These are phyloP conservation scores for Melopsittacus undulatus DNA, from an alignment of 2,797 vertebrate genomes.

Conservation along the genomic window DNA sequence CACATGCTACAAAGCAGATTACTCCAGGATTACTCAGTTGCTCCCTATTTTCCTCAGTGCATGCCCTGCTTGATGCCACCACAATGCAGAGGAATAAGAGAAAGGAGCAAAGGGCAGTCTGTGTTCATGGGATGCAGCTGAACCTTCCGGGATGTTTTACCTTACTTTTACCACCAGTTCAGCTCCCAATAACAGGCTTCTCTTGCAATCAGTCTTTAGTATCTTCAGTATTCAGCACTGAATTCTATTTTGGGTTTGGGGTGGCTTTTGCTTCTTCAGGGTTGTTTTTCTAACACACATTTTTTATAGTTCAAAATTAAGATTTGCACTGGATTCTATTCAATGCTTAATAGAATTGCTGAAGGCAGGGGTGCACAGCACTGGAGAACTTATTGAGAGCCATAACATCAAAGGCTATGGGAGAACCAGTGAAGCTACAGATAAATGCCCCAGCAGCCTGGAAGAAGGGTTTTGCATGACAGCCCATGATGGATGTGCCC, in stretches of 20 bases:
- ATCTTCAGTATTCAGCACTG: not conserved
- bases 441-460: not conserved
- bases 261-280: not conserved
- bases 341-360: not conserved
- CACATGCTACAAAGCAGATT: not conserved
- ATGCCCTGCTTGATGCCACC: accelerated
- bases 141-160: not conserved
- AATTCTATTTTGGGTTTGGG: not conserved
- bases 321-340: not conserved
- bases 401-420: accelerated
- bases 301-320: not conserved
- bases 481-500: not conserved
- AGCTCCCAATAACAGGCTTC: not conserved
- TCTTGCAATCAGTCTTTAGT: not conserved
- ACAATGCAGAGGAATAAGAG: not conserved
- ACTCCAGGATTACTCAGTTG: not conserved
- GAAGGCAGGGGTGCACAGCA: not conserved
- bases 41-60: not conserved
- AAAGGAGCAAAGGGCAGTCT: not conserved
- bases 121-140: accelerated
- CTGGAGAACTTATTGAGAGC: not conserved
- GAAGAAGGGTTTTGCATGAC: not conserved
- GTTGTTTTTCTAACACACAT: not conserved
- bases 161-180: not conserved
- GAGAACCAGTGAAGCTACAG: not conserved